Percentiles rank a stretch among this genome's conserved stretches.
Conservation (phyloP, 53 echinoderm and acorn worm species). For the Hippasteria phrygiana region DNA sequence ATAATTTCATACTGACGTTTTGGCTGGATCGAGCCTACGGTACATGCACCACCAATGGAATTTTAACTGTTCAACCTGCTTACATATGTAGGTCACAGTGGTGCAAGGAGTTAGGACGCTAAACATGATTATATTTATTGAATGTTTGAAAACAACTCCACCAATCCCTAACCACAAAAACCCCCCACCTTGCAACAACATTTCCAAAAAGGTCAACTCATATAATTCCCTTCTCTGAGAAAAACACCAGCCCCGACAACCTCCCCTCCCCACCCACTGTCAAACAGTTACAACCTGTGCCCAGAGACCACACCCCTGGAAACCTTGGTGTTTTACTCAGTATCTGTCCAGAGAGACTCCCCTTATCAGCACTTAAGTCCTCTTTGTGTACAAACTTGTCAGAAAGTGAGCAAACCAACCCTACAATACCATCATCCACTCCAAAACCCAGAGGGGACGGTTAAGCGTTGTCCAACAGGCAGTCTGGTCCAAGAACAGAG, state of each 20-base stretch:
- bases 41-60: too few species aligned
- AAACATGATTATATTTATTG: background rate
- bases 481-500: background rate
- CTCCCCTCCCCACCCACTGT: background rate
- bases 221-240: background rate
- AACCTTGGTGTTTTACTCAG: slow-evolving; percentile 10
- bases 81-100: background rate
- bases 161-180: background rate
- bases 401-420: slow-evolving; percentile 51
- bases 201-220: background rate
- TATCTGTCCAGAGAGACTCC: slow-evolving; percentile 4
- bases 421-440: slow-evolving; percentile 58
- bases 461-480: background rate
- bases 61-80: too few species aligned
- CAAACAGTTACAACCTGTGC: background rate
- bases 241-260: too few species aligned
- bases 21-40: too few species aligned
- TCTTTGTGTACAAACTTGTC: slow-evolving; percentile 66
- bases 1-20: too few species aligned
- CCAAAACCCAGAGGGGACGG: slow-evolving; percentile 4
- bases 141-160: background rate
- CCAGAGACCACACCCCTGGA: background rate
- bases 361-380: slow-evolving; percentile 59
- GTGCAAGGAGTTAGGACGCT: background rate
- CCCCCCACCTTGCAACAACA: background rate